A percentile compares a stretch with the other conserved stretches of the same genome.
Conservation (phyloP, 2,888 invertebrate species). For the Resseliella maxima region DNA sequence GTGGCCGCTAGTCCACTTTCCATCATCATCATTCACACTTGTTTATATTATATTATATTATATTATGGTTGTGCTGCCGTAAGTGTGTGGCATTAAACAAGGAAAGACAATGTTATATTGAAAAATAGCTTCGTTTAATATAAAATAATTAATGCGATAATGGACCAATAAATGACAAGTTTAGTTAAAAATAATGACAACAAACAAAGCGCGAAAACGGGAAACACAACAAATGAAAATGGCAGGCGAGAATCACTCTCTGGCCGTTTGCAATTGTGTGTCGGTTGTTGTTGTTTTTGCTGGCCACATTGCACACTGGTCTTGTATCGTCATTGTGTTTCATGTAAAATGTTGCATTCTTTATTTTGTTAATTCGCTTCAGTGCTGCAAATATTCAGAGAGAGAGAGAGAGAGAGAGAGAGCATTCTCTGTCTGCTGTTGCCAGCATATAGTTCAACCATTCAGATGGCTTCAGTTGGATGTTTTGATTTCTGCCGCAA, state of each 20-base stretch:
- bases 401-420: no score
- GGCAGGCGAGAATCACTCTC: background rate
- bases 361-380: background rate
- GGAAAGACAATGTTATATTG: background rate
- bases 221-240: background rate
- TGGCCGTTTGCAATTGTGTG: no score
- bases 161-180: slow-evolving; percentile 35
- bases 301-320: no score
- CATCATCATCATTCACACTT: background rate
- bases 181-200: slow-evolving; percentile 21
- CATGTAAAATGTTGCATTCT: background rate
- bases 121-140: slow-evolving; percentile 23
- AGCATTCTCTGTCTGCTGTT: no score
- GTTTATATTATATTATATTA: no score
- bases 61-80: background rate
- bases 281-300: background rate
- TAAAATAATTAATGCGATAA: slow-evolving; percentile 34
- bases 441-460: no score
- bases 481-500: background rate
- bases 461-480: no score
- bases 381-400: background rate
- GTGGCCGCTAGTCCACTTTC: background rate
- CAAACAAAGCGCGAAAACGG: background rate
- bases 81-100: background rate
- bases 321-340: no score